Base-by-base conservation (phyloP, 2,113 vertebrate genomes). In the Cebidichthys violaceus region DNA sequence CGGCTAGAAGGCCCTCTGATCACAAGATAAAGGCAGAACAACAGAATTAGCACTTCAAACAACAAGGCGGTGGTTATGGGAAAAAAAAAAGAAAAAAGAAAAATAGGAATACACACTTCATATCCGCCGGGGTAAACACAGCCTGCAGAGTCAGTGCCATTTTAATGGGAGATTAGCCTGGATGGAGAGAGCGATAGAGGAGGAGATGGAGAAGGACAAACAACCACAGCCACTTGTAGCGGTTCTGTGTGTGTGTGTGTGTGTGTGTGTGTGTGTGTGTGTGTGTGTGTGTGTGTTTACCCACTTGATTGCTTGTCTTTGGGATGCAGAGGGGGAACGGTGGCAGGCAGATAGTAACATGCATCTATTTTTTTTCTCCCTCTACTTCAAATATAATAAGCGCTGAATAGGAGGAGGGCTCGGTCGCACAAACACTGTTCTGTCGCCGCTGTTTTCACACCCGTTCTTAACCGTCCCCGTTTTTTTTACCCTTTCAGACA, bases 1-100 rank as follows among this genome's bases (percentile, higher is more conserved):
- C 87, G 73, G 79, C 75, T 83, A 47, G 59, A 37, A 83, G 87
- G 68, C 64, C 65, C 79, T 91, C 74, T 91, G 88, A 91, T 92
- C 88, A 89, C 86, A 73, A 90, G 91, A 90, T 87, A 88, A 91
- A 86, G 86, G 84, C 87, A 81, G 45, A 92, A 89, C 88, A 87
- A 89, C 91, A 90, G 88, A 88, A 93, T 91, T 92, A 90, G 82
- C 91, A 89, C 90, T 92, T 93, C 91, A 90, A 90, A 93, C 87
- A 89, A 79, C 82, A 78, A 72, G 77, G 77, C 64, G 35, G 80
- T 50, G 87, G 74, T 72, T 74, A 83, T 71, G 68, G 41, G 27
- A 64, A 45, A 41, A 14, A 9, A 17, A 1, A 52, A 33, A 11
- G 2, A 5, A 29, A 27, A 24, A 35, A 57, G 20, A 15, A 27